Percentiles rank a stretch among this genome's conserved stretches.
phyloP scores from a whole-genome alignment of 2,113 vertebrate genomes.

The Ahaetulla prasina region DNA sequence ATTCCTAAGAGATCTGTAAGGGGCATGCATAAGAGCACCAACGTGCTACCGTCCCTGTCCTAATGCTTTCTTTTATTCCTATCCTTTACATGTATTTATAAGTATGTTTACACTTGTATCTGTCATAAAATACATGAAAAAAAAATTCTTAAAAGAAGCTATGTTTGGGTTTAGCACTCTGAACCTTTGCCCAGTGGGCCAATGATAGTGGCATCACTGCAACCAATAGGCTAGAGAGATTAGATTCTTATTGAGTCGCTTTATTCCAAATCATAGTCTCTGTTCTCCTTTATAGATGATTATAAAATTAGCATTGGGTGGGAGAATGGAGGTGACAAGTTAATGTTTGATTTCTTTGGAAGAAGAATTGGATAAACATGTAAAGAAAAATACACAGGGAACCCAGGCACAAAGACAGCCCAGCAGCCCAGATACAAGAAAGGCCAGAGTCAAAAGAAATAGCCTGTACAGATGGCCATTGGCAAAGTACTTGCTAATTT shows the following conservation, averaged over 20 bases:
- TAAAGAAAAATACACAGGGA: not conserved
- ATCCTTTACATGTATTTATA: too few relatives aligned
- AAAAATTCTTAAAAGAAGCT: not conserved
- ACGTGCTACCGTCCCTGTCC: too few relatives aligned
- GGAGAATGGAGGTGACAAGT: not conserved
- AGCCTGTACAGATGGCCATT: not conserved
- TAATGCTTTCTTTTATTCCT: too few relatives aligned
- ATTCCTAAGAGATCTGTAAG: too few relatives aligned
- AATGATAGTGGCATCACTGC: not conserved
- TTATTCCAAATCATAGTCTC: not conserved
- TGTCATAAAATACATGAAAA: too few relatives aligned
- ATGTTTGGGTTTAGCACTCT: not conserved
- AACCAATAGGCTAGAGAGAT: not conserved
- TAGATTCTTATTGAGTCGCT: not conserved
- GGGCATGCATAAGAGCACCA: too few relatives aligned
- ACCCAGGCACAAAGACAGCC: not conserved
- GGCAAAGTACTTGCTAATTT: not conserved
- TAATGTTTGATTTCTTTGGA: not conserved
- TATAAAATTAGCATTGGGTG: not conserved
- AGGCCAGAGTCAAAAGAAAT: not conserved
- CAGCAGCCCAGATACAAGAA: not conserved
- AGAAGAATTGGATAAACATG: not conserved
- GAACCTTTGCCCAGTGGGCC: not conserved
- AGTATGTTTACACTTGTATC: too few relatives aligned
- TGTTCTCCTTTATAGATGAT: too few relatives aligned